Percentiles rank a stretch among this genome's conserved stretches.
Evolutionary conservation across 2,797 vertebrate genomes (phyloP).

Genomic region (Mustela erminea): DNA sequence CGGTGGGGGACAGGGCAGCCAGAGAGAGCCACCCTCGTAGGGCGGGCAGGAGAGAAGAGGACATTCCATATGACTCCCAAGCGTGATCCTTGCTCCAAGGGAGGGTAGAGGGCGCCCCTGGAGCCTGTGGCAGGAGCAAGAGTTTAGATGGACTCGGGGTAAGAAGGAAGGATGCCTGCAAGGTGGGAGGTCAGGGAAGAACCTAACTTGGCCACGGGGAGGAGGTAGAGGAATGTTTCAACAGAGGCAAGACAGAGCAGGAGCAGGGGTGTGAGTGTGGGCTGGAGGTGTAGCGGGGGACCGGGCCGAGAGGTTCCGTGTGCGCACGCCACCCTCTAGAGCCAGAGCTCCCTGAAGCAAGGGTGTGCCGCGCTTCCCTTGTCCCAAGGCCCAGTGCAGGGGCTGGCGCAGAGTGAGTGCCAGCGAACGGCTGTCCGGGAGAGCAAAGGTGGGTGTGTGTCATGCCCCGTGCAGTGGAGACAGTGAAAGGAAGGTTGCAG

Average conservation of each 20-base stretch:
- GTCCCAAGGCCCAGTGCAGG: neutral
- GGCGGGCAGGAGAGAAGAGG: neutral
- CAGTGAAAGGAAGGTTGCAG: neutral
- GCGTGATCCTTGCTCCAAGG: neutral
- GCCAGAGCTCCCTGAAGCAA: neutral
- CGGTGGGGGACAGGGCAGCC: neutral
- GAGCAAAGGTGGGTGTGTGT: neutral
- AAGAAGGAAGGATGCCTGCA: neutral
- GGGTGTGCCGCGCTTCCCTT: neutral
- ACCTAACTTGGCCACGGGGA: neutral
- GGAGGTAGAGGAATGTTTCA: neutral
- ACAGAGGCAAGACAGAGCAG: neutral
- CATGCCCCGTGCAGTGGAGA: neutral
- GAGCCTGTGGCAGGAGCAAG: neutral
- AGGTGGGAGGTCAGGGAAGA: constrained; percentile 12
- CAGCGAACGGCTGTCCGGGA: neutral
- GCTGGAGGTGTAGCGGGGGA: neutral
- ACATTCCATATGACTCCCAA: neutral
- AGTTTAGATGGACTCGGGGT: neutral
- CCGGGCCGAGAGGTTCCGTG: neutral
- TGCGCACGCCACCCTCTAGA: neutral
- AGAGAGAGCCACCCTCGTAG: neutral
- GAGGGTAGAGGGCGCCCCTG: neutral
- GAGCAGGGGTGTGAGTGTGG: neutral
- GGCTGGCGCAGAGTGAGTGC: neutral